phyloP scores from a whole-genome alignment of 2,113 vertebrate species.

The Australoheros scitulus region DNA sequence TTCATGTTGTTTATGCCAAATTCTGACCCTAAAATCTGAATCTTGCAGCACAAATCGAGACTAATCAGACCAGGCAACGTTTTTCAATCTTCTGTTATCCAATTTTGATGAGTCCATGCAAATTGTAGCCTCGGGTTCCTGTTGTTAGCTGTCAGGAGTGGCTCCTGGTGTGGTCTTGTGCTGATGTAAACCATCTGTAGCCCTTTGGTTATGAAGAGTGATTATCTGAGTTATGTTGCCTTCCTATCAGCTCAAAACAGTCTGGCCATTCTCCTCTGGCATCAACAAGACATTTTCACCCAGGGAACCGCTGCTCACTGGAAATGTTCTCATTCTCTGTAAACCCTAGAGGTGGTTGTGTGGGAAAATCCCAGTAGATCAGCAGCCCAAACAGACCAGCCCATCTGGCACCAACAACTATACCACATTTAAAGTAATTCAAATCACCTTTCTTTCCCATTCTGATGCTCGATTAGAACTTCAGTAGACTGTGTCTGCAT shows the following conservation, averaged over 20 bases:
- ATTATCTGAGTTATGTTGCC: too few species aligned
- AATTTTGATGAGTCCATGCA: too few species aligned
- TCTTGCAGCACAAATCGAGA: too few species aligned
- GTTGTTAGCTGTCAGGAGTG: too few species aligned
- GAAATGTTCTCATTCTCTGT: background rate
- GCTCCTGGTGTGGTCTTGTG: too few species aligned
- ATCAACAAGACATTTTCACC: background rate
- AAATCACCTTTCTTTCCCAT: background rate
- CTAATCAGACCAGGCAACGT: background rate
- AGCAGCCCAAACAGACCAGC: background rate
- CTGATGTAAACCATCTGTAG: too few species aligned
- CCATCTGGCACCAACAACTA: background rate
- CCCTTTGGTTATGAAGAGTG: background rate
- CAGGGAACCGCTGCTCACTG: background rate
- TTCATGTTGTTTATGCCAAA: background rate
- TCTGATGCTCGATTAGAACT: background rate
- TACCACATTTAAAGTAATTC: background rate
- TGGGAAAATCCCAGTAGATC: background rate
- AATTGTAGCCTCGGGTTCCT: too few species aligned
- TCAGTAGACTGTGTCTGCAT: background rate
- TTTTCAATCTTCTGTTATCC: background rate
- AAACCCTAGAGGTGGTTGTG: background rate
- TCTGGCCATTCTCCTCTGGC: background rate
- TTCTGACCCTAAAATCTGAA: background rate
- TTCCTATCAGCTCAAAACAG: too few species aligned